phyloP scores from a whole-genome alignment of 2,888 invertebrate genomes.

The Epistrophe grossulariae region DNA sequence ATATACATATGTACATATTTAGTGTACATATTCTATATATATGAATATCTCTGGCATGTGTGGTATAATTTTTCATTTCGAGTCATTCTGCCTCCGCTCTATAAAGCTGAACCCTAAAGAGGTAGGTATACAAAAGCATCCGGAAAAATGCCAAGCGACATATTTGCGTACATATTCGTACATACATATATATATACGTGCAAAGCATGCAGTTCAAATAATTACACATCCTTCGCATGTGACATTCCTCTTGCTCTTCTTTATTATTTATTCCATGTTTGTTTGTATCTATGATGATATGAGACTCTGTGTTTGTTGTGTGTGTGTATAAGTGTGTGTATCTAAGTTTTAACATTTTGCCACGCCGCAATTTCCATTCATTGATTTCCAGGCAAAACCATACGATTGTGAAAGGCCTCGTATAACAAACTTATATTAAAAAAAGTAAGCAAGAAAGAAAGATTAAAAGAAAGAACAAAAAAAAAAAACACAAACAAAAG shows the following conservation, averaged over 20 bases:
- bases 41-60: slow-evolving; percentile 32
- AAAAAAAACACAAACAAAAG: slow-evolving; percentile 22
- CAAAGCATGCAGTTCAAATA: slow-evolving; percentile 66
- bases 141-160: slow-evolving; percentile 62
- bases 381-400: slow-evolving; percentile 39
- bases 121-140: slow-evolving; percentile 56
- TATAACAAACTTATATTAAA: background rate
- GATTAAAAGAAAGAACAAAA: background rate
- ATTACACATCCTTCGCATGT: slow-evolving; percentile 58
- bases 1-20: no score
- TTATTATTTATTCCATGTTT: slow-evolving; percentile 7
- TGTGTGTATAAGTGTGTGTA: slow-evolving; percentile 12
- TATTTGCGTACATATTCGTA: slow-evolving; percentile 43
- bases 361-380: slow-evolving; percentile 74
- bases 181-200: slow-evolving; percentile 11
- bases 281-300: background rate
- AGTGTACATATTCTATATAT: no score
- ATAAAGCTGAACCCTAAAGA: slow-evolving; percentile 39
- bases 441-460: background rate
- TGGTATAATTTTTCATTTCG: slow-evolving; percentile 71
- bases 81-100: background rate
- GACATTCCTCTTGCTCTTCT: slow-evolving; percentile 31
- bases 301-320: background rate
- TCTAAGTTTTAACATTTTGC: slow-evolving; percentile 51
- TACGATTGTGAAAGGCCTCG: slow-evolving; percentile 11